Evolutionary conservation across 2,888 invertebrate genomes (phyloP).

Genomic region (Balanococcus diminutus): DNA sequence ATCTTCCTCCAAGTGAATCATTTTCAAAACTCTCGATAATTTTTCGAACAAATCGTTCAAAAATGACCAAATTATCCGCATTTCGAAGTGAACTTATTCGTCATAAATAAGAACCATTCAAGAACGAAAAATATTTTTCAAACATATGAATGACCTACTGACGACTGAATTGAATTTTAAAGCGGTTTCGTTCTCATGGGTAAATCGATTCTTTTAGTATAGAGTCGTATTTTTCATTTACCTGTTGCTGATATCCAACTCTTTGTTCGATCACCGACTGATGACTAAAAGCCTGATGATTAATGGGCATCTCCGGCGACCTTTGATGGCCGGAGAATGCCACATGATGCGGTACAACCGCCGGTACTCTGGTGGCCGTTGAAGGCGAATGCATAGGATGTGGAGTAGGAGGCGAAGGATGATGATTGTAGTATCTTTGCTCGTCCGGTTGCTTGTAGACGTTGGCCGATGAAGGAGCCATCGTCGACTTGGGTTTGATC

Average conservation of each 20-base stretch:
- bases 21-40: no score
- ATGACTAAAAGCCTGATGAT: constrained; percentile 38
- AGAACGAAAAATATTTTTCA: no score
- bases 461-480: constrained; percentile 55
- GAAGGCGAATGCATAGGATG: constrained; percentile 57
- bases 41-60: no score
- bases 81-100: no score
- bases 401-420: constrained; percentile 57
- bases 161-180: no score
- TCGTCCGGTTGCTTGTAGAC: constrained; percentile 52
- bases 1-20: no score
- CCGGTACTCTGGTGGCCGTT: constrained; percentile 60
- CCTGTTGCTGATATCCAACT: constrained; percentile 49
- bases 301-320: constrained; percentile 33
- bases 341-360: constrained; percentile 35
- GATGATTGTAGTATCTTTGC: not conserved
- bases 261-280: constrained; percentile 20
- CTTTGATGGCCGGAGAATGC: constrained; percentile 49
- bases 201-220: no score
- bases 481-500: constrained; percentile 56
- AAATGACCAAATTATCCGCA: no score
- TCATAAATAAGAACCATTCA: no score
- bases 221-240: not conserved
- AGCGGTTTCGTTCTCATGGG: no score
- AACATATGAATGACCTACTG: no score